Percentiles rank a stretch among this genome's conserved stretches.
Evolutionary conservation across 2,113 vertebrate species (phyloP).

Genomic region (Thinocorus orbignyianus): DNA sequence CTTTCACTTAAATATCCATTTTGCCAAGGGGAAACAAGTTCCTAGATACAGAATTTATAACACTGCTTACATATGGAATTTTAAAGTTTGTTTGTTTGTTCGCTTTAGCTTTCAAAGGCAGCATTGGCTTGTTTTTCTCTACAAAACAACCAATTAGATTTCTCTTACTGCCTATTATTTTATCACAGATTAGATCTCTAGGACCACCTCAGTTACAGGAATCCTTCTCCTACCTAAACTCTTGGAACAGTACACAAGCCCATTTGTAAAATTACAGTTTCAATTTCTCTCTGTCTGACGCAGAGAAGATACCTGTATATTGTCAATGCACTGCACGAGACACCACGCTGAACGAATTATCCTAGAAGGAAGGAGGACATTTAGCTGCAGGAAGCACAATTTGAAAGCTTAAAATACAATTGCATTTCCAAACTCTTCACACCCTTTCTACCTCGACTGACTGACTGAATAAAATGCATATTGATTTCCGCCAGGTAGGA

Average conservation of each 20-base stretch:
- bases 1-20: background rate
- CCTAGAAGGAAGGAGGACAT: background rate
- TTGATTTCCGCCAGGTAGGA: background rate
- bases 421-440: background rate
- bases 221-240: background rate
- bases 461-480: background rate
- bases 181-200: background rate
- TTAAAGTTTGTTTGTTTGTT: background rate
- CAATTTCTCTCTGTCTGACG: background rate
- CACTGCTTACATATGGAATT: background rate
- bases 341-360: background rate
- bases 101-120: background rate
- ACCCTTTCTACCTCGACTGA: background rate
- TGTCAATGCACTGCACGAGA: background rate
- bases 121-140: background rate
- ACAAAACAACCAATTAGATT: background rate
- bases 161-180: background rate
- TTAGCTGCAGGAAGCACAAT: background rate
- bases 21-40: background rate
- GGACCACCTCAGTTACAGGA: background rate
- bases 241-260: background rate
- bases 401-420: conserved; percentile 6
- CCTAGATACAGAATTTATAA: background rate
- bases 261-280: background rate
- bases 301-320: background rate